phyloP scores from a whole-genome alignment of 2,797 vertebrate species.

The Peromyscus eremicus region DNA sequence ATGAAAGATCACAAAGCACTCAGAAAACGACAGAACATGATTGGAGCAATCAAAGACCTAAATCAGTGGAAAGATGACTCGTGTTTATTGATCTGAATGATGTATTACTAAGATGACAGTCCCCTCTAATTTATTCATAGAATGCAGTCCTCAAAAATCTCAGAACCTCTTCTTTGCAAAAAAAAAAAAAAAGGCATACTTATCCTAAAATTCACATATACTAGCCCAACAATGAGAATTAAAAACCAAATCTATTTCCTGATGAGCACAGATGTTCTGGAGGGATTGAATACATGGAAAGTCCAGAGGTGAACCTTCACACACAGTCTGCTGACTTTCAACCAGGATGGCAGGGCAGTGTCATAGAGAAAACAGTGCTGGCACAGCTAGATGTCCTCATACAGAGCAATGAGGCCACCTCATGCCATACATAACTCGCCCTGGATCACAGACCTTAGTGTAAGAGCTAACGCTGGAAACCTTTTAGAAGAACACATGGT shows the following conservation, averaged over 20 bases:
- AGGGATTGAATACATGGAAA: background rate
- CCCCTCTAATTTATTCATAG: background rate
- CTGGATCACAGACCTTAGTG: background rate
- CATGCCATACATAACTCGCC: background rate
- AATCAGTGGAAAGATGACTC: background rate
- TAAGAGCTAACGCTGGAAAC: background rate
- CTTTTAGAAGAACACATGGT: background rate
- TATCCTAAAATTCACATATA: background rate
- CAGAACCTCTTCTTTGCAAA: background rate
- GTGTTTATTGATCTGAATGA: background rate
- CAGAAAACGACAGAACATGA: background rate
- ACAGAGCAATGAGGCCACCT: background rate
- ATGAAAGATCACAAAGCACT: background rate
- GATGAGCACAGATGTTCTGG: background rate
- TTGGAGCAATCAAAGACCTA: constrained; percentile 7
- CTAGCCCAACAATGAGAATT: background rate
- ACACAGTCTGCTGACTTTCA: background rate
- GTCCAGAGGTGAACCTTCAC: background rate
- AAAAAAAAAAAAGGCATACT: background rate
- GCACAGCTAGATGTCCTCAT: background rate
- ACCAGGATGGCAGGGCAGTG: background rate
- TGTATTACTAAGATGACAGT: background rate
- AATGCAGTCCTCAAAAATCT: background rate
- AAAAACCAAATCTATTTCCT: background rate
- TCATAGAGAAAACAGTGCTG: background rate